A percentile compares a stretch with the other conserved stretches of the same genome.
Conservation (phyloP, 30 jellyfish, hydroid and myxozoan species). For the Mastigias papua region DNA sequence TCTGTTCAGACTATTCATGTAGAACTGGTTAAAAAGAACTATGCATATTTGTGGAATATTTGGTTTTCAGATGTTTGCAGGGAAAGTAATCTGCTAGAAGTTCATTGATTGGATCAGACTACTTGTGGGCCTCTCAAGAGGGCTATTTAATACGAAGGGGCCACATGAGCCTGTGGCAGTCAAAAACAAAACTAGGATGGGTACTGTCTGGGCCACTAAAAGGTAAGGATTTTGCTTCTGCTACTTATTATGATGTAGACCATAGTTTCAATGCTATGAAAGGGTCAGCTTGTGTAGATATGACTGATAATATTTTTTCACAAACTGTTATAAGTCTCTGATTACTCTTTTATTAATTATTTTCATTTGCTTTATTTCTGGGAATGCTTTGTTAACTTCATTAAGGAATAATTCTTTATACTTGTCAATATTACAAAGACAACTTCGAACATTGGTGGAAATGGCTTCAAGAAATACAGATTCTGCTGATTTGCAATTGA, state of each 20-base stretch:
- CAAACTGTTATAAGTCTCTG: background rate
- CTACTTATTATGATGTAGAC: background rate
- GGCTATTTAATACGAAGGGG: conserved; percentile 62
- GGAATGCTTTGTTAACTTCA: conserved; percentile 2
- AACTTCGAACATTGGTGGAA: background rate
- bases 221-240: conserved; percentile 35
- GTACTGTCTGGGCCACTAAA: conserved; percentile 59
- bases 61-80: conserved; percentile 58
- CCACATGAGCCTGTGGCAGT: conserved; percentile 69
- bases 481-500: background rate
- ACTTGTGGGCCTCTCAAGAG: conserved; percentile 54
- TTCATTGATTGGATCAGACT: conserved; percentile 53
- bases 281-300: background rate
- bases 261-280: no score
- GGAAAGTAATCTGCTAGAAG: background rate
- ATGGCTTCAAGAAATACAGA: background rate
- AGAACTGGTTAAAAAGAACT: background rate
- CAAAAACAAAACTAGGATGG: conserved; percentile 59
- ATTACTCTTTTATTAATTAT: background rate
- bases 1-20: conserved; percentile 7
- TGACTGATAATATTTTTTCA: background rate
- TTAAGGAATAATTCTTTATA: background rate
- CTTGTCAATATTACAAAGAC: background rate
- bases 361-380: background rate
- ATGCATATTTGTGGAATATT: background rate